Conservation (phyloP, 2,797 vertebrate genomes). For the Choloepus didactylus region DNA sequence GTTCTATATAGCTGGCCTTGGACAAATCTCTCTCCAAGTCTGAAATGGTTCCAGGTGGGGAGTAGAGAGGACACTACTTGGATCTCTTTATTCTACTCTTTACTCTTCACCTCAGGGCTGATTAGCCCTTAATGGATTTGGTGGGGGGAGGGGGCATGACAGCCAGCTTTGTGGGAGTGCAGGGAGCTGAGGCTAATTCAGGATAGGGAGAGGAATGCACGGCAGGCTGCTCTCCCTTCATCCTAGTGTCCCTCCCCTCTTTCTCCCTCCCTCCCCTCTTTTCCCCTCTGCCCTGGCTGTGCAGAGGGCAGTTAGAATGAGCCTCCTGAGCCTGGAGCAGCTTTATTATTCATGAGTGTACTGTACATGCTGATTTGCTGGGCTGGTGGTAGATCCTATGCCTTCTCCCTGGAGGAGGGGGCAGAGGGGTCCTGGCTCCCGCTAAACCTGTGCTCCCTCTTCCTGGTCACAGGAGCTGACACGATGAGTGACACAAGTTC, state of each 20-base stretch:
- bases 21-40: not conserved
- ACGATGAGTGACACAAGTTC: conserved; percentile 93
- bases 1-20: conserved; percentile 1
- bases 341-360: conserved; percentile 74
- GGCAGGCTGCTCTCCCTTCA: conserved; percentile 11
- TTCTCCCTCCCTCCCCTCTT: accelerated
- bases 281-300: not conserved
- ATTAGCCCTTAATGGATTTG: conserved; percentile 76
- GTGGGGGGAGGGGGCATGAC: not conserved
- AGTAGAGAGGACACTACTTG: not conserved
- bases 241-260: not conserved
- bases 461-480: conserved; percentile 86
- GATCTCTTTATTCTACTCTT: conserved; percentile 70
- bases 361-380: not conserved
- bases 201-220: not conserved
- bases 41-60: not conserved
- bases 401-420: not conserved
- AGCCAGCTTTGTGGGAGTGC: conserved; percentile 73
- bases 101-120: conserved; percentile 57
- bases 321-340: conserved; percentile 61
- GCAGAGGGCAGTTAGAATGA: conserved; percentile 37
- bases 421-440: not conserved
- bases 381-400: not conserved
- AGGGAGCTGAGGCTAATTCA: conserved; percentile 70
- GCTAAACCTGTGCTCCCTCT: conserved; percentile 62